Evolutionary conservation across 2,888 invertebrate species (phyloP).

Genomic region (Seira sanloemensis): DNA sequence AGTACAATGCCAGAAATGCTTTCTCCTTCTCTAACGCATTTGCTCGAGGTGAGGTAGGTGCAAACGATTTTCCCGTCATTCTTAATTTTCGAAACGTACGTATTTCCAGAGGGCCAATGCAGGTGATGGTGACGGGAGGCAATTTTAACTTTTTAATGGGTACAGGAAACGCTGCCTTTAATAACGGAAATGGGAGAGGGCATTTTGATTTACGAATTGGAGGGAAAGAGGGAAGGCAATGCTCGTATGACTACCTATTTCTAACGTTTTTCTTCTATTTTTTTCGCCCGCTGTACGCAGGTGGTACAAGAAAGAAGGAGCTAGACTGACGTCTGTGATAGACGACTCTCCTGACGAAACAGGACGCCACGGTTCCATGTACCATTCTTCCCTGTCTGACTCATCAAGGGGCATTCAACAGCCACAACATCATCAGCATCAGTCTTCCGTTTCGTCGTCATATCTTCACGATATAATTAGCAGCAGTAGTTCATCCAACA

Average conservation of each 20-base stretch:
- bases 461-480: conserved; percentile 45
- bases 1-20: no score
- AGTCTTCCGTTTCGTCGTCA: conserved; percentile 47
- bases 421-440: conserved; percentile 45
- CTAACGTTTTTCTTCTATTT: neutral
- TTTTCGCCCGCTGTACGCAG: conserved; percentile 31
- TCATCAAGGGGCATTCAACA: conserved; percentile 51
- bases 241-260: no score
- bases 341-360: conserved; percentile 64
- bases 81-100: no score
- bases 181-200: neutral
- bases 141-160: neutral
- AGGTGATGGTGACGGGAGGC: no score
- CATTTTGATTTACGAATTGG: no score
- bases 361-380: conserved; percentile 50
- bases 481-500: conserved; percentile 33
- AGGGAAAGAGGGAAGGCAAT: no score
- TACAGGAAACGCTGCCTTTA: neutral
- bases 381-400: conserved; percentile 43
- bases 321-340: conserved; percentile 66
- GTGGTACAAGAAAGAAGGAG: conserved; percentile 69
- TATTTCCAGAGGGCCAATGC: no score
- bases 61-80: no score
- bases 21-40: no score
- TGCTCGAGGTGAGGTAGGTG: no score